These are phyloP conservation scores for Folsomia candida DNA, from an alignment of 2,888 invertebrate genomes.

Conservation along the genomic window DNA sequence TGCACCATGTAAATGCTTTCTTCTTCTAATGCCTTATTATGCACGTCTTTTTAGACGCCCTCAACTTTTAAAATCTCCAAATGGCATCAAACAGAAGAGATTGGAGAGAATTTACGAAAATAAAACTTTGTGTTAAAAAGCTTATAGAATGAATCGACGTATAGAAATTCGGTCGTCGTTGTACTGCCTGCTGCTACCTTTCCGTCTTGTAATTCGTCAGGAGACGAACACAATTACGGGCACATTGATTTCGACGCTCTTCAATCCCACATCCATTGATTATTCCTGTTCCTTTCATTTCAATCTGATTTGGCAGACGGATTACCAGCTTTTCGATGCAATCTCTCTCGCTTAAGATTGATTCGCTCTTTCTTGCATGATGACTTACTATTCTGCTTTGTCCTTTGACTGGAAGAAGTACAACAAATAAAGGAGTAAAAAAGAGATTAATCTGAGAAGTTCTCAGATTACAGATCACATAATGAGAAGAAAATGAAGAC, in stretches of 20 bases:
- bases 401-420: not conserved
- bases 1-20: not conserved
- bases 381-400: not conserved
- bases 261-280: not conserved
- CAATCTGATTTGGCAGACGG: not conserved
- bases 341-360: not conserved
- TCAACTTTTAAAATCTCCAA: too few species aligned
- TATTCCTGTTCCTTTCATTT: not conserved
- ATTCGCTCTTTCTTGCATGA: not conserved
- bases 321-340: not conserved
- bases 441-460: not conserved
- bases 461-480: not conserved
- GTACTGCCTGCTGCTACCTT: not conserved
- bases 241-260: not conserved
- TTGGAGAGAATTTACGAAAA: too few species aligned
- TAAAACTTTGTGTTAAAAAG: too few species aligned
- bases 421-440: not conserved
- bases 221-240: not conserved
- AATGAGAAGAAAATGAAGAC: not conserved
- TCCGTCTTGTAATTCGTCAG: not conserved
- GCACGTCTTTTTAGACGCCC: too few species aligned
- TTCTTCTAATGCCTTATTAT: not conserved
- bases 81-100: too few species aligned
- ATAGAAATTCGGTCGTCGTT: not conserved
- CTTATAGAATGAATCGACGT: too few species aligned